Conservation (phyloP, 2,113 vertebrate species). For the Tympanuchus pallidicinctus region DNA sequence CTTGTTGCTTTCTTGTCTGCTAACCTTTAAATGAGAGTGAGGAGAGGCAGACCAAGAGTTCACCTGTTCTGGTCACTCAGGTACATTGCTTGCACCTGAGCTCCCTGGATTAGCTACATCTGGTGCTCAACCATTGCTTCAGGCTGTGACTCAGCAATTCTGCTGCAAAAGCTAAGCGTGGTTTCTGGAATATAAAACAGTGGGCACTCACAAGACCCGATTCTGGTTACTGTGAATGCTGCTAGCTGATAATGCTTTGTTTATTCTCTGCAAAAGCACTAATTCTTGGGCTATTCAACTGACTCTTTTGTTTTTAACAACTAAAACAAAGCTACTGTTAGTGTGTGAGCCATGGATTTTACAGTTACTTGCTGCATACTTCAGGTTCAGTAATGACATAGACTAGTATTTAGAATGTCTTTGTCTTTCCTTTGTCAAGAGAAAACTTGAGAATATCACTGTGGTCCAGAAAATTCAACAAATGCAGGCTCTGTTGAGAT, state of each 20-base stretch:
- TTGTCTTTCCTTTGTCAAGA: not conserved
- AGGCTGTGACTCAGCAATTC: no score
- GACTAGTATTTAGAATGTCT: not conserved
- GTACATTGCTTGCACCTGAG: no score
- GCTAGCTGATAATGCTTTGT: not conserved
- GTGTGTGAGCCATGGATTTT: not conserved
- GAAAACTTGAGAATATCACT: not conserved
- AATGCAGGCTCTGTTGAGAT: not conserved
- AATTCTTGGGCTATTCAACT: not conserved
- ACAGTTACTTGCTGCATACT: not conserved
- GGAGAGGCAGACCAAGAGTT: no score
- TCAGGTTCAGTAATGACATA: not conserved
- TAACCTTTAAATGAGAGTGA: no score
- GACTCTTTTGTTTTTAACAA: not conserved
- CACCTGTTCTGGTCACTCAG: no score
- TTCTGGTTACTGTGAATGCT: not conserved
- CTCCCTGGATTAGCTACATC: no score
- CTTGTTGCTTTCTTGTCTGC: no score
- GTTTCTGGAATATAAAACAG: not conserved
- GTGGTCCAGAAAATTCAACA: not conserved
- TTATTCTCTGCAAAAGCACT: not conserved
- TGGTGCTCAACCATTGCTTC: no score
- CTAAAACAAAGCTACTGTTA: not conserved
- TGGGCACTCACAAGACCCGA: not conserved
- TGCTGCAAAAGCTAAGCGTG: not conserved